Evolutionary conservation across 2,888 invertebrate species (phyloP).

Genomic region (Aquatica leii): DNA sequence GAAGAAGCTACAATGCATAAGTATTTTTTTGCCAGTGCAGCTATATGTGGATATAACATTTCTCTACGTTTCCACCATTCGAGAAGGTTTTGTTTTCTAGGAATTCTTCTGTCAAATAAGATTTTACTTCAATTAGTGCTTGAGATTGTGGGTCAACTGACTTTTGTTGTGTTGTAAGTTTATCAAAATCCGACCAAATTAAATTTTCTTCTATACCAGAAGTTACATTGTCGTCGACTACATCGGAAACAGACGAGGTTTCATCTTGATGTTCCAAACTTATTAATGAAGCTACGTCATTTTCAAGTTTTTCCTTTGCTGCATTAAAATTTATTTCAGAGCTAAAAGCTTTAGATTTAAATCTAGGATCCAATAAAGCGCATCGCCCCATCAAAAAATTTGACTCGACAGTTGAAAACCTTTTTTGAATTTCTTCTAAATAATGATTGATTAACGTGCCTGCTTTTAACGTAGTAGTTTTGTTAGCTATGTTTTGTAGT

Average conservation of each 20-base stretch:
- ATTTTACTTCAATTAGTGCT: not conserved
- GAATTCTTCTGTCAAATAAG: not conserved
- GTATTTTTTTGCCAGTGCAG: slow-evolving; percentile 7
- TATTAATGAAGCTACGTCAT: not conserved
- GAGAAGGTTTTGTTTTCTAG: not conserved
- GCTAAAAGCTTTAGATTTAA: not conserved
- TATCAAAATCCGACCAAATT: slow-evolving; percentile 11
- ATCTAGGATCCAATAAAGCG: not conserved
- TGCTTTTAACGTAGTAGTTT: not conserved
- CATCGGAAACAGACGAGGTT: not conserved
- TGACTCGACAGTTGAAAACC: not conserved
- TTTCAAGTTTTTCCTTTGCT: not conserved
- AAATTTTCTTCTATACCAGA: too few species aligned
- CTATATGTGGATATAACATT: not conserved
- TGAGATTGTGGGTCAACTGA: not conserved
- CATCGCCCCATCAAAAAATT: not conserved
- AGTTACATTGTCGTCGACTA: not conserved
- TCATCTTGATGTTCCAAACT: not conserved
- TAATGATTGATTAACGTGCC: not conserved
- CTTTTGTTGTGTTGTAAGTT: not conserved
- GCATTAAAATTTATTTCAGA: too few species aligned
- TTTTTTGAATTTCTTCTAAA: not conserved
- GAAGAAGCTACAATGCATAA: slow-evolving; percentile 1
- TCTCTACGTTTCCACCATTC: not conserved
- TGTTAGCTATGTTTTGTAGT: not conserved